Evolutionary conservation across 2,113 vertebrate genomes (phyloP), one percentile per base, ranked within the genome.

Genomic region (Silurus asotus): DNA sequence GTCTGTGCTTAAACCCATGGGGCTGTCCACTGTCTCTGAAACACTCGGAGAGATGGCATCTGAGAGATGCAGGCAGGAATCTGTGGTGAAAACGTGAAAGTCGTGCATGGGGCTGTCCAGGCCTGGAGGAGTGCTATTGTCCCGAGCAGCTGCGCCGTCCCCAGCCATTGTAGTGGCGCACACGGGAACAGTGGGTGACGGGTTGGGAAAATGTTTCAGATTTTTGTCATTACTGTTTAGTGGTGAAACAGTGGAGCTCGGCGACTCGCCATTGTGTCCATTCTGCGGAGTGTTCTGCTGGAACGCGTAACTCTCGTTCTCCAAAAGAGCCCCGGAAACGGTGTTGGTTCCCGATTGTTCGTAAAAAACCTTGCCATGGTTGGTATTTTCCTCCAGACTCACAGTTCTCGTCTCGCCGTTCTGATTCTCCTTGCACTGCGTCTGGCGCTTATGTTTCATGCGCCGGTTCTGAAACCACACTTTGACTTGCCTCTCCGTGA

Each of bases 391-490:
- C 83, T 97, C 97, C 37, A 95, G 90, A 80, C 92, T 93, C 88
- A 96, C 95, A 87, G 94, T 94, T 91, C 96, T 96, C 61, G 96
- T 97, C 55, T 98, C 96, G 5, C 94, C 89, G 94, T 97, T 96
- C 65, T 97, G 96, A 91, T 98, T 99, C 93, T 99, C 98, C 88
- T 99, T 99, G 92, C 96, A 96, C 86, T 99, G 97, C 2, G 96
- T 99, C 92, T 99, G 98, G 86, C 97, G 94, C 92, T 99, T 99
- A 95, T 99, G 98, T 85, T 99, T 99, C 98, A 99, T 99, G 90
- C 98, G 95, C 70, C 98, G 93, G 94, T 99, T 99, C 93, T 99
- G 98, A 91, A 99, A 99, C 98, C 98, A 99, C 85, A 99, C 98
- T 93, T 99, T 99, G 70, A 99, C 97, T 94, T 99, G 98, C 91